Conservation (phyloP, 2,797 vertebrate species). For the Myoxocephalus aenaeus region DNA sequence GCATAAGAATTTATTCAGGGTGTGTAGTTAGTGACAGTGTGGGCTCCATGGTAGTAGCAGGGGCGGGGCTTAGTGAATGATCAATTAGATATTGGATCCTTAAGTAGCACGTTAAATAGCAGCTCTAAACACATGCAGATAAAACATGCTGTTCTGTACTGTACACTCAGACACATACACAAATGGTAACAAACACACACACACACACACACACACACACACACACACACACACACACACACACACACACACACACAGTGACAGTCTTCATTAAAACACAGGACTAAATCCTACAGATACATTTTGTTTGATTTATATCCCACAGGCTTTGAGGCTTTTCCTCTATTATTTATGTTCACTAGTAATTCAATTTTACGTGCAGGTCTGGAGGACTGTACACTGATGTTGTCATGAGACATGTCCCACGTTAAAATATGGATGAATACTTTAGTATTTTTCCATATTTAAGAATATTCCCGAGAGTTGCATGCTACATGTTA, state of each 20-base stretch:
- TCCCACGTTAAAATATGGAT: background rate
- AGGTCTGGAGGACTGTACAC: slow-evolving; percentile 4
- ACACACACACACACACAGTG: background rate
- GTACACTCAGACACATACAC: slow-evolving; percentile 16
- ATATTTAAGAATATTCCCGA: background rate
- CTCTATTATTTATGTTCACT: slow-evolving; percentile 17
- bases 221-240: no score
- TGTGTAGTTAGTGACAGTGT: background rate
- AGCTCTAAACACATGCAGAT: slow-evolving; percentile 30
- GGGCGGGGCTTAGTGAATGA: background rate
- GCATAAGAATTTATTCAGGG: background rate
- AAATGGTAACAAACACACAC: background rate
- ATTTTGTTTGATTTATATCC: slow-evolving; percentile 43
- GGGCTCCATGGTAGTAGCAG: background rate
- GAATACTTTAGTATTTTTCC: background rate
- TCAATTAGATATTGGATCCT: background rate
- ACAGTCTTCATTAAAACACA: slow-evolving; percentile 39
- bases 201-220: slow-evolving; percentile 1
- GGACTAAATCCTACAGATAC: slow-evolving; percentile 18
- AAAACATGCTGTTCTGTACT: slow-evolving; percentile 20
- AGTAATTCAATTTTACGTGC: slow-evolving; percentile 6
- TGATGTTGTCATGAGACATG: slow-evolving; percentile 2
- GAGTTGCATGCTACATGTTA: background rate
- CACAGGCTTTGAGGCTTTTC: slow-evolving; percentile 11
- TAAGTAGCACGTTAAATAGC: slow-evolving; percentile 18